phyloP scores from a whole-genome alignment of 2,113 vertebrate genomes.

The Callipepla squamata region DNA sequence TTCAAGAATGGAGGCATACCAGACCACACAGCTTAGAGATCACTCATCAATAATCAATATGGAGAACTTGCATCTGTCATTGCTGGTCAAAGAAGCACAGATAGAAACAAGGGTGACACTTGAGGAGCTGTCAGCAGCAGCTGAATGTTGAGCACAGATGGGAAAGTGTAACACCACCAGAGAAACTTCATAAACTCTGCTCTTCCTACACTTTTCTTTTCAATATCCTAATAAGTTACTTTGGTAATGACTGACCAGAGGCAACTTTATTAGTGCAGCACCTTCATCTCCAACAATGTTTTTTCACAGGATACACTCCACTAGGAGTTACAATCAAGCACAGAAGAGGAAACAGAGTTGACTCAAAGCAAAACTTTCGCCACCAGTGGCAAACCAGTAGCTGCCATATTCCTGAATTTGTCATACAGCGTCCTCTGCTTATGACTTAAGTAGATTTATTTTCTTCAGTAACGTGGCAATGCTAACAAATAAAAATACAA shows the following conservation, averaged over 20 bases:
- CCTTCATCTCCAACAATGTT: not conserved
- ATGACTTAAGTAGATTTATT: not conserved
- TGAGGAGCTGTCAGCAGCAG: not conserved
- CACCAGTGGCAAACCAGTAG: not conserved
- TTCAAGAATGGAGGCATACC: not conserved
- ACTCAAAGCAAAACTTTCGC: not conserved
- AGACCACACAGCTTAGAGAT: not conserved
- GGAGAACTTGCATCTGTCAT: not conserved
- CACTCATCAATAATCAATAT: not conserved
- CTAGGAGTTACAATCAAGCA: not conserved
- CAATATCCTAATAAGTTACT: not conserved
- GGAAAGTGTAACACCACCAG: not conserved
- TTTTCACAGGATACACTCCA: not conserved
- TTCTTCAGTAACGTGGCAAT: not conserved
- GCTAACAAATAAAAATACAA: not conserved
- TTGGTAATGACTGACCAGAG: not conserved
- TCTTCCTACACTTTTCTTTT: not conserved
- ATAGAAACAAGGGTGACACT: not conserved
- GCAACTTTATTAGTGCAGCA: not conserved
- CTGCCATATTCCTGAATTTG: not conserved
- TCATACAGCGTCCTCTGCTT: not conserved
- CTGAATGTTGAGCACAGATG: not conserved
- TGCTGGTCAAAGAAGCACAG: not conserved
- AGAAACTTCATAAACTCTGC: not conserved
- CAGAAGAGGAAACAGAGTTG: not conserved